phyloP scores from a whole-genome alignment of 1,140 invertebrate species.

The Akabosia matsudoensis region DNA sequence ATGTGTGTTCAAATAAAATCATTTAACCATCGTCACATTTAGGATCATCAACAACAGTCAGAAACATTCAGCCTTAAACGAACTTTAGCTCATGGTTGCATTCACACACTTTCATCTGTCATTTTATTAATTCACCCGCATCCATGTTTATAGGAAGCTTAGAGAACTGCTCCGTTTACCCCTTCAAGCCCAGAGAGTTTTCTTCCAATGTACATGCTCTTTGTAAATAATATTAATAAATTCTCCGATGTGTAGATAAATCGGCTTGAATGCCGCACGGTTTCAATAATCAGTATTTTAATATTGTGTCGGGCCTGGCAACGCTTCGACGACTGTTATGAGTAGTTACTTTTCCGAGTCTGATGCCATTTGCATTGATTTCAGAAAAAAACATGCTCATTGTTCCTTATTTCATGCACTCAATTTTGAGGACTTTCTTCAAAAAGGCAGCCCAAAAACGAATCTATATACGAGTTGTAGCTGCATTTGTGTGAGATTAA shows the following conservation, averaged over 20 bases:
- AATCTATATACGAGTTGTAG: too few species aligned
- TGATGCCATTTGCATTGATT: neutral
- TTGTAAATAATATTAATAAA: neutral
- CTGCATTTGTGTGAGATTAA: too few species aligned
- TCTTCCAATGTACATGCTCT: neutral
- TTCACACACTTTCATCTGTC: constrained; percentile 21
- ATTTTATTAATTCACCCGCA: constrained; percentile 10
- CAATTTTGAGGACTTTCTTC: neutral
- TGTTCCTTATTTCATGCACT: neutral
- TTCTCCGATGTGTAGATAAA: too few species aligned
- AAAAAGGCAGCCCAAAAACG: too few species aligned
- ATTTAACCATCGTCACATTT: constrained; percentile 12
- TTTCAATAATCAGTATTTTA: neutral
- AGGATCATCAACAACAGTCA: neutral
- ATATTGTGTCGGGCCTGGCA: neutral
- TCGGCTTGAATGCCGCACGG: neutral
- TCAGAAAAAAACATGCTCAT: neutral
- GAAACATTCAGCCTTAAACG: too few species aligned
- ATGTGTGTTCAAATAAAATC: neutral
- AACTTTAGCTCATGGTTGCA: too few species aligned
- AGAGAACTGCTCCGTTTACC: neutral
- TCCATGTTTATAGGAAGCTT: constrained; percentile 8
- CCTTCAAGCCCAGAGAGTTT: neutral
- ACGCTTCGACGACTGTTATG: neutral
- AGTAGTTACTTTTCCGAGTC: neutral